Conservation (phyloP, 2,797 vertebrate genomes). For the Microctenopoma steveboyesi region DNA sequence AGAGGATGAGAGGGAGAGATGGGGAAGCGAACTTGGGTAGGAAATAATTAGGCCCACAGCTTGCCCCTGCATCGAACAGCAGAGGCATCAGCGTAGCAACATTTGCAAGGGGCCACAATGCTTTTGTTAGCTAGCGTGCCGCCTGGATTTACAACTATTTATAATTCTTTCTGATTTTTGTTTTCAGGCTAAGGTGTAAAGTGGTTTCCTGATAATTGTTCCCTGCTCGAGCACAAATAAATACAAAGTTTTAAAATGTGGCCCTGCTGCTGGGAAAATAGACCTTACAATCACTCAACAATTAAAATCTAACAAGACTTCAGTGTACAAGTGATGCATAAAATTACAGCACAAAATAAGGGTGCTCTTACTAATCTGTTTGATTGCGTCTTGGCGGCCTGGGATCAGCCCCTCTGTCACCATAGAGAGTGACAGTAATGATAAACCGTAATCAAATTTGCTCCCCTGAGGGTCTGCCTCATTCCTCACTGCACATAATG, state of each 20-base stretch:
- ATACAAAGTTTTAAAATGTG: constrained; percentile 45
- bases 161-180: constrained; percentile 26
- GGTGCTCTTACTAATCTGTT: constrained; percentile 72
- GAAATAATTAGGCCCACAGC: constrained; percentile 64
- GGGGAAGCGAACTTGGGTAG: constrained; percentile 45
- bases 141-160: constrained; percentile 35
- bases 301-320: constrained; percentile 74
- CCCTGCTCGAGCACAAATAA: constrained; percentile 21
- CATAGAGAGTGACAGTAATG: constrained; percentile 76
- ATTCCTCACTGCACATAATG: constrained; percentile 72
- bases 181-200: constrained; percentile 42
- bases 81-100: constrained; percentile 52
- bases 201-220: constrained; percentile 28
- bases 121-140: constrained; percentile 7
- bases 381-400: constrained; percentile 48
- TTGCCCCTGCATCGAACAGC: constrained; percentile 37
- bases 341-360: constrained; percentile 74
- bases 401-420: constrained; percentile 69
- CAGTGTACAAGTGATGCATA: constrained; percentile 67
- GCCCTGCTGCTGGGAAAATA: constrained; percentile 51
- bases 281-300: constrained; percentile 65
- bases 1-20: constrained; percentile 31
- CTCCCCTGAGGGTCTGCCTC: constrained; percentile 69
- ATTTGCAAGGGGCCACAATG: constrained; percentile 22
- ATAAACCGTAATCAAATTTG: constrained; percentile 79